Conservation (phyloP, 2,888 invertebrate genomes). For the Cryptophagus acutangulus region DNA sequence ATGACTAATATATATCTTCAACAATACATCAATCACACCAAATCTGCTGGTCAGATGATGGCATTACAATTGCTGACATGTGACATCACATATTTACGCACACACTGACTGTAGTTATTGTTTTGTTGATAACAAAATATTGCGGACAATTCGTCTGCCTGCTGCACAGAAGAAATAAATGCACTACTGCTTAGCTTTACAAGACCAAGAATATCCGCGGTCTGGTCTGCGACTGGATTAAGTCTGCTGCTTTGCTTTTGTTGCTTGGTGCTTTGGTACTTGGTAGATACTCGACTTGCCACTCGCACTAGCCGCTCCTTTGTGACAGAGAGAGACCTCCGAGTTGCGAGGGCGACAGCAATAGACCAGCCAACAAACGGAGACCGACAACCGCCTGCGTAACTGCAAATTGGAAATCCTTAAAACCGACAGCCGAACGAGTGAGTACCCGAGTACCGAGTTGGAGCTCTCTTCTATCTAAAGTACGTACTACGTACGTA, state of each 20-base stretch:
- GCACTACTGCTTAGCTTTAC: constrained; percentile 23
- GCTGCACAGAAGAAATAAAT: constrained; percentile 20
- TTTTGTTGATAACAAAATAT: too few relatives aligned
- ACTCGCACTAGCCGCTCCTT: constrained; percentile 27
- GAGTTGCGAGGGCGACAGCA: constrained; percentile 18
- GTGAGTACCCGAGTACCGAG: constrained; percentile 19
- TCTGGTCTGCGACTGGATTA: constrained; percentile 18
- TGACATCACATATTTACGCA: too few relatives aligned
- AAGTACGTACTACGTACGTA: constrained; percentile 1
- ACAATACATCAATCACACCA: too few relatives aligned
- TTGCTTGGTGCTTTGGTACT: background rate
- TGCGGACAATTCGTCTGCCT: too few relatives aligned
- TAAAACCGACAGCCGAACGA: constrained; percentile 23
- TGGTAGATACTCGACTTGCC: constrained; percentile 12
- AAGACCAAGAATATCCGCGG: constrained; percentile 14
- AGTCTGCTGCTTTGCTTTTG: constrained; percentile 12
- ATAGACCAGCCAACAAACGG: constrained; percentile 14
- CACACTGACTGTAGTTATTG: too few relatives aligned
- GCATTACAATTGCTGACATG: too few relatives aligned
- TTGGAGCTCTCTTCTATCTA: constrained; percentile 5
- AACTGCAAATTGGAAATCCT: constrained; percentile 25
- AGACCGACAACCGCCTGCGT: constrained; percentile 21
- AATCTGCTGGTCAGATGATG: too few relatives aligned
- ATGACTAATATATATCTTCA: too few relatives aligned
- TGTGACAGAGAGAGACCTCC: constrained; percentile 32